Evolutionary conservation across 2,113 vertebrate species (phyloP).

Genomic region (Fukomys damarensis): DNA sequence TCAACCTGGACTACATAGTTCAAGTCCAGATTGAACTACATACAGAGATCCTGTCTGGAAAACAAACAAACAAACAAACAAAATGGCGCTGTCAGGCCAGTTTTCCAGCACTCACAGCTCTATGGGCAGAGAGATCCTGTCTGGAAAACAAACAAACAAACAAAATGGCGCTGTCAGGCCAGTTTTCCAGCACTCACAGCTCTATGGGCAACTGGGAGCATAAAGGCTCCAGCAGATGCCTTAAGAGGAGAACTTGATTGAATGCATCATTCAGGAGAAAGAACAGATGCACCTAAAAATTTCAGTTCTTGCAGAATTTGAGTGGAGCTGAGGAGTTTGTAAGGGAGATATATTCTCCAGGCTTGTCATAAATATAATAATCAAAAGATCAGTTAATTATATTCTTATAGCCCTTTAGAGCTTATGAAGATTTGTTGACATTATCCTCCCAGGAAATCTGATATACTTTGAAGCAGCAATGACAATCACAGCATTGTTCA

Average conservation of each 20-base stretch:
- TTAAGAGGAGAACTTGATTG: neutral
- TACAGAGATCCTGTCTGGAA: neutral
- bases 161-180: too few relatives aligned
- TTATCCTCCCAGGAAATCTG: neutral
- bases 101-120: neutral
- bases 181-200: too few relatives aligned
- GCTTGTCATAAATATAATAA: neutral
- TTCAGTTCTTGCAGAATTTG: neutral
- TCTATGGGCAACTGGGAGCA: neutral
- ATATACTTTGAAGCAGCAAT: neutral
- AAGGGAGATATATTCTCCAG: neutral
- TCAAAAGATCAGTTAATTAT: neutral
- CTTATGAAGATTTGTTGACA: neutral
- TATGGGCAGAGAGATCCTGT: neutral
- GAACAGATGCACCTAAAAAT: neutral
- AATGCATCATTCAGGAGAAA: neutral
- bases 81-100: too few relatives aligned
- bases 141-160: neutral
- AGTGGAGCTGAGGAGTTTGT: neutral
- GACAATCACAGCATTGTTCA: neutral
- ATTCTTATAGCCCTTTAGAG: neutral
- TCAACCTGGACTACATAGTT: neutral
- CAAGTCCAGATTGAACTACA: neutral
- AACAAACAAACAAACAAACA: neutral
- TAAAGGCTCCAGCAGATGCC: neutral